Evolutionary conservation across 1,140 invertebrate genomes (phyloP), one percentile per base, ranked within the genome.

Genomic region (Lethrus apterus): DNA sequence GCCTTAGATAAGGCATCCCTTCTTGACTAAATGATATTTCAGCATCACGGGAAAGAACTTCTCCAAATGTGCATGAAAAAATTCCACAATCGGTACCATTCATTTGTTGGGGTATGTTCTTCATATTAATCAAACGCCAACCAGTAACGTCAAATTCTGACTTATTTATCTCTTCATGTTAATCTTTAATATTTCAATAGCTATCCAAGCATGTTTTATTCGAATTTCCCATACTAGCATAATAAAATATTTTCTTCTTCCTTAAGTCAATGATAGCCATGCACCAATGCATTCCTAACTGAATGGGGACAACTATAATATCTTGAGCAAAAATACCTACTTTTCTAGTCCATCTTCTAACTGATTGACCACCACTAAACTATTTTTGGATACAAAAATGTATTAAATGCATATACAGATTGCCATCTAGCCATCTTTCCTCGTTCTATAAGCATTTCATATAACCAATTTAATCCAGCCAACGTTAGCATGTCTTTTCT

Each of bases 81-180:
- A 99, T 89, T 2, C 95, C 95, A 70, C 95, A 99, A 68, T 99
- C 95, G 63, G 86, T 90, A 11, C 92, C 91, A 70, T 99, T 99
- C 79, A 87, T 86, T 70, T 99, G 95, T 55, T 89, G 84, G 0
- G 96, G 96, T 55, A 96, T 92, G 61, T 92, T 80, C 72, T 73
- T 73, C 5, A 83, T 72, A 58, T 73, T 79, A 52, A 81, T 75
- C 5, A 80, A 69, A 19, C 63, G 73, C 81, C 91, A 97, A 4
- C 75, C 77, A 15, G 59, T 71, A 0, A 79, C 80, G 58, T 94
- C 79, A 49, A 86, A 85, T 0, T 68, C 53, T 54, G 71, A 58
- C 31, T 86, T 84, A 63, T 90, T 93, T 58, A 97, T 97, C 58
- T 97, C 92, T 35, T 79, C 50, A 57, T 84, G 84, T 69, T 98